Evolutionary conservation across 2,113 vertebrate genomes (phyloP).

Genomic region (Pteruthius melanotis): DNA sequence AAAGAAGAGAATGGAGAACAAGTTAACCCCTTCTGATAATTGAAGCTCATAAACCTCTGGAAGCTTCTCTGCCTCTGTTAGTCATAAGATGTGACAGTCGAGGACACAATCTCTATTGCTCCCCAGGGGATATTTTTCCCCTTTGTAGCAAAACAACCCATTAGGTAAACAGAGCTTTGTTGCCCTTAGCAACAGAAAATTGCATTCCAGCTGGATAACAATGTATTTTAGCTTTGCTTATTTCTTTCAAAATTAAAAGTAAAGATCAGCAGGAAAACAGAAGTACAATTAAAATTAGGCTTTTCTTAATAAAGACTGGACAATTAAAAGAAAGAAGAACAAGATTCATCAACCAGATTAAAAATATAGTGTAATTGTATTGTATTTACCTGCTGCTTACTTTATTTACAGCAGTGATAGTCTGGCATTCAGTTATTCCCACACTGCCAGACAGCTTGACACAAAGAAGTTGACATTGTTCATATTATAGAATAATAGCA

Average conservation of each 20-base stretch:
- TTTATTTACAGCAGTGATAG: background rate
- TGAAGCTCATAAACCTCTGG: background rate
- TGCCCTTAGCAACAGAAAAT: slow-evolving; percentile 44
- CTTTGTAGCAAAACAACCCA: slow-evolving; percentile 47
- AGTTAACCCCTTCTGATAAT: background rate
- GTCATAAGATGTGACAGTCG: background rate
- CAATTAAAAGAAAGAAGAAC: background rate
- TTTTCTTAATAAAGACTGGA: background rate
- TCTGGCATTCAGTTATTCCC: background rate
- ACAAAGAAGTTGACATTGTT: background rate
- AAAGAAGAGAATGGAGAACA: background rate
- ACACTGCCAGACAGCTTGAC: background rate
- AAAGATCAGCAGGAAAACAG: background rate
- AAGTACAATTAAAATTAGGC: background rate
- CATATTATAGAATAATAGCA: background rate
- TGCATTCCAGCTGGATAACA: background rate
- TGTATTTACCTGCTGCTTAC: background rate
- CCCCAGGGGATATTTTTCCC: slow-evolving; percentile 16
- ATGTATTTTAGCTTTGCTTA: slow-evolving; percentile 13
- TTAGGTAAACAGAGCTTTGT: slow-evolving; percentile 48
- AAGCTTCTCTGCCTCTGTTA: background rate
- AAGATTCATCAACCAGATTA: background rate
- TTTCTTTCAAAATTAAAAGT: slow-evolving; percentile 29
- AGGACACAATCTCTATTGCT: background rate
- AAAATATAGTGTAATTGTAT: background rate